Base-by-base conservation (phyloP, 2,797 vertebrate genomes). In the Catostomus latipinnis region DNA sequence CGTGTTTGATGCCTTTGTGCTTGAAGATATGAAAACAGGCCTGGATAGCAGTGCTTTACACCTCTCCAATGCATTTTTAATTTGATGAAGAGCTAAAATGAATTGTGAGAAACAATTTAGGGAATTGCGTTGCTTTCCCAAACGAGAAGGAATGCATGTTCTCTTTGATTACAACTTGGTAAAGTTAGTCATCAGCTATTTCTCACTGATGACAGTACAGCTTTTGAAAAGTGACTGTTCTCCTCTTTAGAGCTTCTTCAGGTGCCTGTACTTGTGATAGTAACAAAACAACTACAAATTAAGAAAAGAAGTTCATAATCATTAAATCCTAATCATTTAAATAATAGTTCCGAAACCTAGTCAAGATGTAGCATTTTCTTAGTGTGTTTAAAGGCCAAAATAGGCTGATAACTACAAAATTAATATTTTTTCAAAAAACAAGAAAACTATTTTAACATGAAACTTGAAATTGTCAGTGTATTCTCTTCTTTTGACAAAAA, bases 151-250 rank as follows among this genome's bases (percentile, higher is more conserved):
- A 90, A 90, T 86, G 80, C 76, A 56, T 70, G 86, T 87, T 86
- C 83, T 78, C 88, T 88, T 87, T 90, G 90, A 92, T 91, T 88
- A 88, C 80, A 89, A 82, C 18, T 84, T n/a, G 45, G 73, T 78
- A 70, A 82, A 69, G 14, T 45, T 69, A 71, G 48, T 68, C 86
- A 85, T 90, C 88, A 90, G 90, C 88, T 71, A 60, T 89, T 88
- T 85, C 62, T 2, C 49, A 72, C 48, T 4, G 69, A 72, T 65
- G 46, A 81, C 83, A 34, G 72, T 78, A 75, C 65, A 66, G 76
- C 81, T 86, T 72, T 66, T 54, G 71, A 63, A 67, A 57, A 75
- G 68, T 80, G 50, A 43, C 71, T 83, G 78, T 78, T 7, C 57
- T 82, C 46, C 11, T 46, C 77, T 72, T 56, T 76, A 66, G 9